A percentile compares a stretch with the other conserved stretches of the same genome.
phyloP scores from a whole-genome alignment of 2,113 vertebrate species.

The Lampris megalopsis region DNA sequence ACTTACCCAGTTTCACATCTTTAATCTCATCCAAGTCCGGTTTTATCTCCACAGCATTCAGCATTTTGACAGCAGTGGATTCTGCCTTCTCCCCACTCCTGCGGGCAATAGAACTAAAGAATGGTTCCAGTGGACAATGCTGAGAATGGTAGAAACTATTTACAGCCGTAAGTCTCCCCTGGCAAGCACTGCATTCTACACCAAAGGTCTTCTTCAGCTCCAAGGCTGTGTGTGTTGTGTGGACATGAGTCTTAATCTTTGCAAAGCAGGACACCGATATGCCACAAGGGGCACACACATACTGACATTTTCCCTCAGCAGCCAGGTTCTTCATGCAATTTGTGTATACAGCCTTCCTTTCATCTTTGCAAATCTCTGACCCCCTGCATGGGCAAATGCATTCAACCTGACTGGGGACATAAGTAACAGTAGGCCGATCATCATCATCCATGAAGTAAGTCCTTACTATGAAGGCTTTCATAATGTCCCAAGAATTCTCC shows the following conservation, averaged over 20 bases:
- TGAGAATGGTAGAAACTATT: constrained; percentile 84
- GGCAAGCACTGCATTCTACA: constrained; percentile 85
- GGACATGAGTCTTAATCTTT: constrained; percentile 82
- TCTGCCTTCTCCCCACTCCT: constrained; percentile 4
- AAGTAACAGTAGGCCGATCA: background rate
- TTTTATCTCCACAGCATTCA: constrained; percentile 60
- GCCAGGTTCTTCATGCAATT: constrained; percentile 87
- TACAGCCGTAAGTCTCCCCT: constrained; percentile 76
- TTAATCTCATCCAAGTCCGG: constrained; percentile 46
- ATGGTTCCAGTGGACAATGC: constrained; percentile 86
- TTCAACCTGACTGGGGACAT: constrained; percentile 4
- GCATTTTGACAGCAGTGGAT: constrained; percentile 4
- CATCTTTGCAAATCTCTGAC: constrained; percentile 76
- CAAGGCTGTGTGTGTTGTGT: constrained; percentile 66
- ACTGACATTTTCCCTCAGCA: constrained; percentile 83
- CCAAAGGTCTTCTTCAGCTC: constrained; percentile 72
- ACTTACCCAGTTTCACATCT: constrained; percentile 48
- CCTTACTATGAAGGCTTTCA: constrained; percentile 83
- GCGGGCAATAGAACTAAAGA: constrained; percentile 53
- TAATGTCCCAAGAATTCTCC: constrained; percentile 89
- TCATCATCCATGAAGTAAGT: constrained; percentile 86
- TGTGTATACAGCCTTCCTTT: constrained; percentile 77
- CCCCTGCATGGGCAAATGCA: constrained; percentile 85
- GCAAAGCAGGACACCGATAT: constrained; percentile 75
- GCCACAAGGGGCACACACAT: constrained; percentile 84